Evolutionary conservation across 2,888 invertebrate genomes (phyloP), one percentile per base, ranked within the genome.

Genomic region (Brachycybe producta): DNA sequence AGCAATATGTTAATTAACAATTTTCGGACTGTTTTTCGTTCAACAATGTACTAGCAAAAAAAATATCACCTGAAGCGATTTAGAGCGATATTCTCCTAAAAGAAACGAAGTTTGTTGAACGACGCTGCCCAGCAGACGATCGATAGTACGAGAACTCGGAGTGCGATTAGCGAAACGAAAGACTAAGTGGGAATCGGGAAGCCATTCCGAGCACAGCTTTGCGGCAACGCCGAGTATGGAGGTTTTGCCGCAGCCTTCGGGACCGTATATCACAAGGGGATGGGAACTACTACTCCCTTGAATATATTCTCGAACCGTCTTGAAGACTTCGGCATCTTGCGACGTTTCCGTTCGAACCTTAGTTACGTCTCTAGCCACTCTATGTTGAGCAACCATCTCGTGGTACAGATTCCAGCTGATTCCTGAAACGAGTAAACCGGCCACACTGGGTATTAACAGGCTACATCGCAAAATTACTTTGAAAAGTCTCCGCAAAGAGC

Each of bases 201-300:
- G 58, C 66, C 67, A 66, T 13, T 43, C 34, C 30, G 57, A 56
- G 62, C 81, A 78, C 63, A 83, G 82, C 62, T 81, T 79, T 53
- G 80, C 78, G 8, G 82, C 77, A 55, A 82, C 75, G 1, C 87
- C 82, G 32, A 84, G 73, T 5, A 86, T 69, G 1, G 83, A 82
- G 3, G 84, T 84, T 68, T 87, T 87, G 1, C 87, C 87, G 65
- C 82, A 81, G 11, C 87, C 87, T n/a, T 78, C 75, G 24, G 79
- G 76, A 0, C 86, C 87, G 54, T 81, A 78, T 51, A 88, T 68
- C 13, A 85, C 76, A 52, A 87, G 67, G 0, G 85, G 84, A 19
- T 54, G 73, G 67, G 26, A 68, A 67, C 57, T 73, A 26, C 53
- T 47, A 15, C 57, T 57, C 13, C 13, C 32, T 36, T 34, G 27